phyloP scores from a whole-genome alignment of 1,140 invertebrate genomes.

The Orussus abietinus region DNA sequence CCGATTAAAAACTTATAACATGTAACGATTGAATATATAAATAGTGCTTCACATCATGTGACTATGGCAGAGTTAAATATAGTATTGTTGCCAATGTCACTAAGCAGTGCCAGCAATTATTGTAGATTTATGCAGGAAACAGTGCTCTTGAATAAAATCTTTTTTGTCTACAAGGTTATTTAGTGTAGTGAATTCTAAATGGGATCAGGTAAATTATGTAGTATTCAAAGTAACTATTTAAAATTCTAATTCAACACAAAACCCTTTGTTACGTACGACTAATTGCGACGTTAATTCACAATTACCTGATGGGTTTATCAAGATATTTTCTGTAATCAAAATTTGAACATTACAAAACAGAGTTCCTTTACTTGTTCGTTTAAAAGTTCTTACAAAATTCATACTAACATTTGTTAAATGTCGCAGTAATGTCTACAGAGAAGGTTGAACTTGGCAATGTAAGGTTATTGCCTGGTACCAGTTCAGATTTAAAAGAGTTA shows the following conservation, averaged over 20 bases:
- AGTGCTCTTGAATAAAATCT: too few relatives aligned
- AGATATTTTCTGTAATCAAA: too few relatives aligned
- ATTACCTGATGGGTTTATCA: too few relatives aligned
- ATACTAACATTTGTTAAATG: too few relatives aligned
- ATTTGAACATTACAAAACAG: conserved; percentile 12
- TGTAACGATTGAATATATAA: conserved; percentile 3
- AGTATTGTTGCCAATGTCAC: conserved; percentile 14
- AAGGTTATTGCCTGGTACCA: conserved; percentile 34
- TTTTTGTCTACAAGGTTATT: too few relatives aligned
- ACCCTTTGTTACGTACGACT: too few relatives aligned
- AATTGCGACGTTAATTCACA: too few relatives aligned
- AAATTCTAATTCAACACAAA: too few relatives aligned
- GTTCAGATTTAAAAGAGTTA: conserved; percentile 53
- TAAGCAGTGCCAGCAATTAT: conserved; percentile 8
- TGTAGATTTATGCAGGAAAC: conserved; percentile 11
- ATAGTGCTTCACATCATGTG: conserved; percentile 11
- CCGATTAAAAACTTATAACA: conserved; percentile 2
- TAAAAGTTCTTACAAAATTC: too few relatives aligned
- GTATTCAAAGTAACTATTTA: too few relatives aligned
- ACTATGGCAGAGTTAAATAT: conserved; percentile 13
- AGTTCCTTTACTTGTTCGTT: conserved; percentile 1
- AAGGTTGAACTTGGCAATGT: conserved; percentile 34
- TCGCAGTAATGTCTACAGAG: conserved; percentile 23
- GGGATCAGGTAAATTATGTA: conserved; percentile 27
- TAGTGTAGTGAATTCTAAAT: conserved; percentile 15